Conservation (phyloP, 2,113 vertebrate genomes). For the Sitta europaea region DNA sequence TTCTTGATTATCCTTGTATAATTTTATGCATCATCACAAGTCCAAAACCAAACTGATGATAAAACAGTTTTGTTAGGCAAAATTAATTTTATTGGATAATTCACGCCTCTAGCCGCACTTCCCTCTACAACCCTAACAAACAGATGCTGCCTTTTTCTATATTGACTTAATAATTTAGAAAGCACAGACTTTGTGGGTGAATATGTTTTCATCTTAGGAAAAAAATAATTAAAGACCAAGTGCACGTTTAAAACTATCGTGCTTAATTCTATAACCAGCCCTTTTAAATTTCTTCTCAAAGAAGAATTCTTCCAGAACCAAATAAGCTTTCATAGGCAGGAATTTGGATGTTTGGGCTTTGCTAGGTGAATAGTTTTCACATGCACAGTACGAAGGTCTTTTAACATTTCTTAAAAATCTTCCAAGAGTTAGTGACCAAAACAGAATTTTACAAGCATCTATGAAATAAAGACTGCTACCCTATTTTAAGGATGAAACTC, state of each 20-base stretch:
- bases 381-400: not conserved
- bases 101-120: not conserved
- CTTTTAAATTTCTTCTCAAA: not conserved
- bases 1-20: slow-evolving; percentile 59
- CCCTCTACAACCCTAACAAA: not conserved
- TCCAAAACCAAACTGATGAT: slow-evolving; percentile 64
- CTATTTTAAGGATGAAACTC: not conserved
- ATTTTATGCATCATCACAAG: slow-evolving; percentile 47
- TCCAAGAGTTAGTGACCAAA: not conserved
- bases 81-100: slow-evolving; percentile 1
- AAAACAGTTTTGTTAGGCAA: slow-evolving; percentile 57
- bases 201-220: not conserved
- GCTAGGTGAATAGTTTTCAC: not conserved
- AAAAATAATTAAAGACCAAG: not conserved
- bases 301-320: not conserved
- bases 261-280: not conserved
- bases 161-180: slow-evolving; percentile 31
- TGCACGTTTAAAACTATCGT: not conserved
- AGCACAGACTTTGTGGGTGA: not conserved
- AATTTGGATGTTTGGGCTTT: not conserved
- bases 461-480: not conserved
- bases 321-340: not conserved
- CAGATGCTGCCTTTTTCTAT: not conserved
- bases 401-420: not conserved
- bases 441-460: not conserved